A percentile compares a stretch with the other conserved stretches of the same genome.
Evolutionary conservation across 2,888 invertebrate genomes (phyloP).

Genomic region (Ormyrus rosae): DNA sequence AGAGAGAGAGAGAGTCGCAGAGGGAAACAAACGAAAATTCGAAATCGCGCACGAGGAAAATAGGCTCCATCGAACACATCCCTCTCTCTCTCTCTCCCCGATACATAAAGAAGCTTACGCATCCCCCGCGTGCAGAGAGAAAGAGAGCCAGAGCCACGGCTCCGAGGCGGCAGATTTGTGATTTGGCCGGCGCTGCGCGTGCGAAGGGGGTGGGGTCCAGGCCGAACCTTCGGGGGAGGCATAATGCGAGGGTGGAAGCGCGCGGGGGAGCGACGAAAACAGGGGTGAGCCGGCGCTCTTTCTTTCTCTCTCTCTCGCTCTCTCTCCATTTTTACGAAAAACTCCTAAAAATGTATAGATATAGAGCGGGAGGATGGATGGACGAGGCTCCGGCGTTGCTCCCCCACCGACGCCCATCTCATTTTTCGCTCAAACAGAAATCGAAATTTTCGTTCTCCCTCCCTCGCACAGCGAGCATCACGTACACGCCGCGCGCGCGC

Average conservation of each 20-base stretch:
- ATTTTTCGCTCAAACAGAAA: conserved; percentile 54
- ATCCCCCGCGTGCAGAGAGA: conserved; percentile 13
- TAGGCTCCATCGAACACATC: background rate
- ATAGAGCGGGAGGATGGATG: no score
- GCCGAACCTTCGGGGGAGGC: conserved; percentile 25
- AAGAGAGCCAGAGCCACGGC: no score
- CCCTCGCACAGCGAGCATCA: background rate
- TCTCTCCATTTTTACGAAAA: conserved; percentile 50
- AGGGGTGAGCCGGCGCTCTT: conserved; percentile 3
- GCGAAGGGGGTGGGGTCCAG: conserved; percentile 28
- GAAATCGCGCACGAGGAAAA: no score
- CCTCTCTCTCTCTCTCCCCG: background rate
- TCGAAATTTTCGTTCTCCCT: conserved; percentile 46
- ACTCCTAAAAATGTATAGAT: conserved; percentile 45
- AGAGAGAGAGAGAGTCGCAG: no score
- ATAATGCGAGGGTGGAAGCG: conserved; percentile 52
- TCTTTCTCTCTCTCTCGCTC: background rate
- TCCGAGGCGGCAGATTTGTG: conserved; percentile 25
- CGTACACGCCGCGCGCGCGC: background rate
- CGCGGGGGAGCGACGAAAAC: background rate
- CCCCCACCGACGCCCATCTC: conserved; percentile 32
- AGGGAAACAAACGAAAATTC: no score
- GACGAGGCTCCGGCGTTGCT: background rate
- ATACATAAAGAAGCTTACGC: no score
- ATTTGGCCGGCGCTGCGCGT: conserved; percentile 16